These are phyloP conservation scores for Parapristionchus giblindavisi DNA, from an alignment of 2,888 invertebrate species.

Conservation along the genomic window DNA sequence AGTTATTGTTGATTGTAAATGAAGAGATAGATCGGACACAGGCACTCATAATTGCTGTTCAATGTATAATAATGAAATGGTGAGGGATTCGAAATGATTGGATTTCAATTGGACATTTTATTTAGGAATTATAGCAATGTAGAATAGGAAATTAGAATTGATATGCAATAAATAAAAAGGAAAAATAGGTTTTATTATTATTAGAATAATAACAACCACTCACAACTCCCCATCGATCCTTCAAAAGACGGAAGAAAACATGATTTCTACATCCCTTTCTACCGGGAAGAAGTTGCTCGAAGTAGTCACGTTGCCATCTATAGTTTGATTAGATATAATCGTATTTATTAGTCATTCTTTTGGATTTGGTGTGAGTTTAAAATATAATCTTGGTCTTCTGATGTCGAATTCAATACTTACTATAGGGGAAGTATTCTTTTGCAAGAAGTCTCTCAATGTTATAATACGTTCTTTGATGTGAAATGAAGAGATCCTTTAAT, in stretches of 20 bases:
- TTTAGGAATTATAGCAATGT: conserved; percentile 4
- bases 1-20: no score
- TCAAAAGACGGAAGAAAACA: conserved; percentile 66
- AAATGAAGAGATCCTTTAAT: background rate
- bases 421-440: no score
- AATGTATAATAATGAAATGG: no score
- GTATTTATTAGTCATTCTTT: background rate
- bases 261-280: conserved; percentile 66
- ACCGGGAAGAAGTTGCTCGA: conserved; percentile 67
- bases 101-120: no score
- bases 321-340: background rate
- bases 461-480: background rate
- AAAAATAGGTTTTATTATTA: background rate
- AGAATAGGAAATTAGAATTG: background rate
- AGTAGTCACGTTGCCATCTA: conserved; percentile 62
- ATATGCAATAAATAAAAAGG: background rate
- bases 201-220: no score
- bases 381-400: no score
- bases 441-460: no score
- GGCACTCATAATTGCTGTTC: no score
- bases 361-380: no score
- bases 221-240: conserved; percentile 67
- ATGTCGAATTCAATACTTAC: no score
- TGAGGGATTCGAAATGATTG: no score
- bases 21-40: no score